A percentile compares a stretch with the other conserved stretches of the same genome.
Evolutionary conservation across 2,888 invertebrate species (phyloP).

Genomic region (Cantharis lateralis): DNA sequence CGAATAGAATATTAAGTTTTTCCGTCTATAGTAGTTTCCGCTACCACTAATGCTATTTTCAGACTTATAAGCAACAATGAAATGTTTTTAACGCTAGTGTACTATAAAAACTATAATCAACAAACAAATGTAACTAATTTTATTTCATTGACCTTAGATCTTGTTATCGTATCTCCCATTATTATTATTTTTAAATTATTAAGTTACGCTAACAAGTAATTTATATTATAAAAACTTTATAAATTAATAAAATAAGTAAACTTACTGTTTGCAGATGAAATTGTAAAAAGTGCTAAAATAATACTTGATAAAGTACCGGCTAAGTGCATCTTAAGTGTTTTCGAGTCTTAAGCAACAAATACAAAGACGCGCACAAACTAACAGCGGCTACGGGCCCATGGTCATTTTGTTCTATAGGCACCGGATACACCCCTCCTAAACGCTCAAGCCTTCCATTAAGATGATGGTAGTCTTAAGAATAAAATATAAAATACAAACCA

Average conservation of each 20-base stretch:
- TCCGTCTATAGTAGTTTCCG: slow-evolving; percentile 12
- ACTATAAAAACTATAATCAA: not conserved
- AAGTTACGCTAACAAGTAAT: not conserved
- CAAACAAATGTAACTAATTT: not conserved
- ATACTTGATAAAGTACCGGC: slow-evolving; percentile 39
- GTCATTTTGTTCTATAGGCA: slow-evolving; percentile 47
- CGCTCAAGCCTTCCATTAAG: slow-evolving; percentile 15
- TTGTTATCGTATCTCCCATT: not conserved
- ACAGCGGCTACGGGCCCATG: slow-evolving; percentile 42
- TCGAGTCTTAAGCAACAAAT: slow-evolving; percentile 14
- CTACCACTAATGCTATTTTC: not conserved
- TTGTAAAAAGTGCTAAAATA: slow-evolving; percentile 31
- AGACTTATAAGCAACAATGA: not conserved
- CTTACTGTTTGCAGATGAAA: slow-evolving; percentile 36
- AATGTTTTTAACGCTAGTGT: not conserved
- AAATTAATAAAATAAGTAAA: slow-evolving; percentile 13
- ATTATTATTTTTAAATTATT: slow-evolving; percentile 6
- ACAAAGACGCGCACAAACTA: slow-evolving; percentile 40
- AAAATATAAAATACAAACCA: not conserved
- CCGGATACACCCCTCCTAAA: slow-evolving; percentile 46
- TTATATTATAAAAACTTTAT: not conserved
- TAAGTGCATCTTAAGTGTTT: slow-evolving; percentile 36
- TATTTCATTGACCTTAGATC: slow-evolving; percentile 1
- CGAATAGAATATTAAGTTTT: slow-evolving; percentile 17
- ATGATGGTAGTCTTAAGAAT: slow-evolving; percentile 20